These are phyloP conservation scores for Neoseiulus cucumeris DNA, from an alignment of 1,140 invertebrate species.

Conservation along the genomic window DNA sequence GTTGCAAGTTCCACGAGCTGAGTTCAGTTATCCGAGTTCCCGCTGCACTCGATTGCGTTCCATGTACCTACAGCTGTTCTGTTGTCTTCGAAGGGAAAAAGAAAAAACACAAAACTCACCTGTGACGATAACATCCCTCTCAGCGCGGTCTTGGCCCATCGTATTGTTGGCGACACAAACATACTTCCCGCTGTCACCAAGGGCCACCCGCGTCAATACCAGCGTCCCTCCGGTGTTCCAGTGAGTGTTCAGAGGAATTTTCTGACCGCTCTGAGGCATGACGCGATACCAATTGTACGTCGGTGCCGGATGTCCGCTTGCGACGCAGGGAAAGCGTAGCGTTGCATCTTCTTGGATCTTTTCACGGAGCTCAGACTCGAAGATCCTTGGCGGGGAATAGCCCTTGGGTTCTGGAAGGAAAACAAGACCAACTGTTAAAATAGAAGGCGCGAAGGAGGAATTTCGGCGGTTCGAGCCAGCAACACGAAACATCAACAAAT, in stretches of 20 bases:
- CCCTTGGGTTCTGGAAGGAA: slow-evolving; percentile 11
- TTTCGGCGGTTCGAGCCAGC: too few species aligned
- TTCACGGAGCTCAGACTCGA: neutral
- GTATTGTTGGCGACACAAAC: slow-evolving; percentile 22
- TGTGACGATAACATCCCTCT: slow-evolving; percentile 20
- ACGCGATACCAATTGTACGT: slow-evolving; percentile 2
- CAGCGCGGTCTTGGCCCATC: slow-evolving; percentile 20
- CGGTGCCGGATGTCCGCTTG: slow-evolving; percentile 1
- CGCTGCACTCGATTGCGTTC: too few species aligned
- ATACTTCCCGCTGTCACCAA: slow-evolving; percentile 19
- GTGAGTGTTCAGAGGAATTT: neutral
- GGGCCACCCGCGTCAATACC: slow-evolving; percentile 16
- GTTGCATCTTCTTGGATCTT: slow-evolving; percentile 6
- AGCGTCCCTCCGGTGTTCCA: slow-evolving; percentile 15
- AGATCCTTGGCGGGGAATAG: slow-evolving; percentile 7
- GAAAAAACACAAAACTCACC: slow-evolving; percentile 15
- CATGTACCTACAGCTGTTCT: neutral
- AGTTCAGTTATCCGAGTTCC: too few species aligned
- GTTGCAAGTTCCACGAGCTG: too few species aligned
- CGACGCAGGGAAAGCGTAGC: neutral
- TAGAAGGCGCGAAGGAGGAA: too few species aligned
- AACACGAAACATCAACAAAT: too few species aligned
- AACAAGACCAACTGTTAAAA: neutral
- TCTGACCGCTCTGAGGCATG: neutral
- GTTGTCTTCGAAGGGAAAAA: slow-evolving; percentile 5